phyloP scores from a whole-genome alignment of 2,888 invertebrate genomes.

The Neoaliturus tenellus region DNA sequence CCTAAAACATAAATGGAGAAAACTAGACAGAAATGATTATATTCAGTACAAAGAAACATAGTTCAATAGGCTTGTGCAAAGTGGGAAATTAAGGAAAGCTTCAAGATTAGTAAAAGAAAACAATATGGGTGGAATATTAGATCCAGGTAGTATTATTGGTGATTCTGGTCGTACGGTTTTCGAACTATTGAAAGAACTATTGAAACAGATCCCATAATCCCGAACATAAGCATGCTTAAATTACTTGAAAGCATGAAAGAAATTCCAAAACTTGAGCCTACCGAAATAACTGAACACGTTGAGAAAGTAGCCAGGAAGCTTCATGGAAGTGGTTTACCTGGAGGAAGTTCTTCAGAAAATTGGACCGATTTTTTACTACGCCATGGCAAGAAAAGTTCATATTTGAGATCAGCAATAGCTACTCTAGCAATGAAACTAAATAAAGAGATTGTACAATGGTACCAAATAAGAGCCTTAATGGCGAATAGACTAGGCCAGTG shows the following conservation, averaged over 20 bases:
- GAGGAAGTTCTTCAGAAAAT: conserved; percentile 5
- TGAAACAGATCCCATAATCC: not conserved
- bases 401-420: not conserved
- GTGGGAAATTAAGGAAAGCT: not conserved
- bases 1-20: not conserved
- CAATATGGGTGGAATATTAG: not conserved
- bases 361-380: not conserved
- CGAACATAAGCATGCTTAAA: not conserved
- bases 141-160: not conserved
- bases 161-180: not conserved
- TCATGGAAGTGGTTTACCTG: not conserved
- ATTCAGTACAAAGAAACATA: not conserved
- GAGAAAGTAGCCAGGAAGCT: conserved; percentile 6
- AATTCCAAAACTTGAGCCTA: not conserved
- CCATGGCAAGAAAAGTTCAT: not conserved
- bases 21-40: not conserved
- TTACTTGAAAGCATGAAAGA: not conserved
- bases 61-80: not conserved
- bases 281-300: conserved; percentile 16
- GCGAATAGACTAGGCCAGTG: too few relatives aligned
- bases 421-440: not conserved
- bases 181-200: not conserved
- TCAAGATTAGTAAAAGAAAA: not conserved
- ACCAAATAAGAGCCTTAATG: not conserved
- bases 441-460: not conserved